Percentiles rank a stretch among this genome's conserved stretches.
These are phyloP conservation scores for Pemphredon lugubris DNA, from an alignment of 2,888 invertebrate genomes.

Conservation along the genomic window DNA sequence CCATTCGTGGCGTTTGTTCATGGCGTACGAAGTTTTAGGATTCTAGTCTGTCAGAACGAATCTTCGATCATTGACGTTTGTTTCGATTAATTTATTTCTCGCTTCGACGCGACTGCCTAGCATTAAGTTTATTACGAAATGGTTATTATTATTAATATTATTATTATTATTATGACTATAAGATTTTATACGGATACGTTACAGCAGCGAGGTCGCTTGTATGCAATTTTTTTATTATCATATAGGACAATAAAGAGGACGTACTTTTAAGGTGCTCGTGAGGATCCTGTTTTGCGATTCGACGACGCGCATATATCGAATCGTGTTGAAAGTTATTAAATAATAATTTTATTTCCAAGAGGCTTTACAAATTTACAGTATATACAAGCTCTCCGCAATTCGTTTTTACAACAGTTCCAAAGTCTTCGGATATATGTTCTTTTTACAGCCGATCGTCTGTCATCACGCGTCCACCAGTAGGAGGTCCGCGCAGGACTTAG, in stretches of 20 bases:
- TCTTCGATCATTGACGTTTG: constrained; percentile 68
- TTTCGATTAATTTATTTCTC: constrained; percentile 65
- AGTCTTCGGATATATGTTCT: constrained; percentile 26
- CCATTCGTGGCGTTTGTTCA: constrained; percentile 30
- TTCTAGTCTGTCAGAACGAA: constrained; percentile 76
- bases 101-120: constrained; percentile 55
- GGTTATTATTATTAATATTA: constrained; percentile 45
- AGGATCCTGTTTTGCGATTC: constrained; percentile 24
- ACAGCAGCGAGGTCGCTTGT: constrained; percentile 51
- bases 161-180: constrained; percentile 53
- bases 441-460: constrained; percentile 20
- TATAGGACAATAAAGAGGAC: constrained; percentile 65
- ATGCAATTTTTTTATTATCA: constrained; percentile 55
- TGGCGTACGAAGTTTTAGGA: constrained; percentile 69
- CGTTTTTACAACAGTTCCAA: constrained; percentile 32
- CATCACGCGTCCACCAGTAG: constrained; percentile 84
- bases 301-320: constrained; percentile 1
- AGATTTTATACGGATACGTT: constrained; percentile 68
- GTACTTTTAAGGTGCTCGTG: constrained; percentile 50
- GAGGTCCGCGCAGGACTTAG: constrained; percentile 89
- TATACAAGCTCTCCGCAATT: constrained; percentile 62
- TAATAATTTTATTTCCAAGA: constrained; percentile 66
- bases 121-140: constrained; percentile 54
- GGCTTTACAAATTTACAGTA: constrained; percentile 71
- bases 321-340: constrained; percentile 55